Conservation (phyloP, 2,797 vertebrate species). For the Halcyon badia region DNA sequence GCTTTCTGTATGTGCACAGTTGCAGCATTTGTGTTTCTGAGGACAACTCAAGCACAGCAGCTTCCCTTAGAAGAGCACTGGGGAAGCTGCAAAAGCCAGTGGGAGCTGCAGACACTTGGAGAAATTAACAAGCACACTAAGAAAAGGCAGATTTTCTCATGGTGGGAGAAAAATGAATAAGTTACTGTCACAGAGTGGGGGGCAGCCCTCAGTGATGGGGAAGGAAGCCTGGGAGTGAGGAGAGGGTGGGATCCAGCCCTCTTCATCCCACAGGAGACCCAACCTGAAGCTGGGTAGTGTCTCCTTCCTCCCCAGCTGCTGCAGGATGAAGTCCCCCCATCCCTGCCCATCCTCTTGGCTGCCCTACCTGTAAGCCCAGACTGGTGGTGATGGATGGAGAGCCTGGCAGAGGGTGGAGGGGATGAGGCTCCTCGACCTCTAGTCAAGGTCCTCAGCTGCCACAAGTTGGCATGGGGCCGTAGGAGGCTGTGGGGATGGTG, state of each 20-base stretch:
- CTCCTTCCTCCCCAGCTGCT: background rate
- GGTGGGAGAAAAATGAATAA: background rate
- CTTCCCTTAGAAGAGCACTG: fast-evolving
- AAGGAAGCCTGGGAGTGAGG: background rate
- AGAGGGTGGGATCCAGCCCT: background rate
- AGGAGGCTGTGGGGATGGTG: background rate
- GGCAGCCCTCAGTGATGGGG: background rate
- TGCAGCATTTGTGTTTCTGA: background rate
- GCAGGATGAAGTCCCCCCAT: background rate
- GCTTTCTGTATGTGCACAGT: background rate
- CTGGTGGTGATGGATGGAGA: fast-evolving
- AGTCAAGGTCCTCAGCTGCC: fast-evolving
- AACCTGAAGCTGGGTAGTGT: background rate
- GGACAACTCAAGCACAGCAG: background rate
- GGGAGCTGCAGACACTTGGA: background rate
- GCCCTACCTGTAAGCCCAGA: background rate
- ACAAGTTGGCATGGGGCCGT: fast-evolving
- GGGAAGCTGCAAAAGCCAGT: background rate
- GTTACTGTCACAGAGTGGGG: background rate
- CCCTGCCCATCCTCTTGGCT: fast-evolving
- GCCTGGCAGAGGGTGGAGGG: background rate
- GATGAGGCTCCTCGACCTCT: background rate
- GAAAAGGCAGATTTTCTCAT: background rate
- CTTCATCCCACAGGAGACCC: background rate
- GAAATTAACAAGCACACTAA: background rate